A percentile compares a stretch with the other conserved stretches of the same genome.
Evolutionary conservation across 2,888 invertebrate species (phyloP).

Genomic region (Andrena marginata): DNA sequence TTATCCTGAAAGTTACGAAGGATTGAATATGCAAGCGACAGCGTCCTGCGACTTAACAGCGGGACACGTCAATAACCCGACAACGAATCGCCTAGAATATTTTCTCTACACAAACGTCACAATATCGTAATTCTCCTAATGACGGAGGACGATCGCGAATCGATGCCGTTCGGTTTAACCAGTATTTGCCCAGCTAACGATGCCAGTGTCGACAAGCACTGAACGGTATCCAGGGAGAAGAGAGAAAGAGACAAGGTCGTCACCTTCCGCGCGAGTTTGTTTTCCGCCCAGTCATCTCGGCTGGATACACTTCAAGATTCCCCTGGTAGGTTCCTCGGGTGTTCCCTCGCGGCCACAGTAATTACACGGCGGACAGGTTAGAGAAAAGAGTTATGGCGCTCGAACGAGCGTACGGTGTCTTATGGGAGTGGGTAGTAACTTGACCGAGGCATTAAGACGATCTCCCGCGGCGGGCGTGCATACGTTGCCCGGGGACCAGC

Average conservation of each 20-base stretch:
- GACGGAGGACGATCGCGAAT: neutral
- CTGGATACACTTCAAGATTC: constrained; percentile 33
- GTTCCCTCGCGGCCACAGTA: constrained; percentile 61
- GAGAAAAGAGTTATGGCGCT: constrained; percentile 75
- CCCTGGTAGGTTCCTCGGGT: neutral
- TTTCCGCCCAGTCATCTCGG: constrained; percentile 9
- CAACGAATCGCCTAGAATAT: too few relatives aligned
- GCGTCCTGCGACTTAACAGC: too few relatives aligned
- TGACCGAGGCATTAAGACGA: constrained; percentile 74
- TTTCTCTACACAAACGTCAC: too few relatives aligned
- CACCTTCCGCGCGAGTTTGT: constrained; percentile 37
- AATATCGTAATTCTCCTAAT: neutral
- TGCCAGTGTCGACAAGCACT: neutral
- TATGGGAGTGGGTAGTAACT: constrained; percentile 77
- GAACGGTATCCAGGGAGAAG: neutral
- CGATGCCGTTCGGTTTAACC: neutral
- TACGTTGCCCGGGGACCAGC: constrained; percentile 65
- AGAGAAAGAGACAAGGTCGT: neutral
- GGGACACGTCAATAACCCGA: too few relatives aligned
- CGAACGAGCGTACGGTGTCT: constrained; percentile 73
- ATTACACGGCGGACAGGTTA: constrained; percentile 78
- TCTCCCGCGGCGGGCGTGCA: constrained; percentile 77
- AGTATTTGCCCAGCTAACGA: neutral
- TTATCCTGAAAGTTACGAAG: too few relatives aligned
- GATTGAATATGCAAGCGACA: too few relatives aligned